Evolutionary conservation across 2,113 vertebrate species (phyloP).

Genomic region (Epinephelus moara): DNA sequence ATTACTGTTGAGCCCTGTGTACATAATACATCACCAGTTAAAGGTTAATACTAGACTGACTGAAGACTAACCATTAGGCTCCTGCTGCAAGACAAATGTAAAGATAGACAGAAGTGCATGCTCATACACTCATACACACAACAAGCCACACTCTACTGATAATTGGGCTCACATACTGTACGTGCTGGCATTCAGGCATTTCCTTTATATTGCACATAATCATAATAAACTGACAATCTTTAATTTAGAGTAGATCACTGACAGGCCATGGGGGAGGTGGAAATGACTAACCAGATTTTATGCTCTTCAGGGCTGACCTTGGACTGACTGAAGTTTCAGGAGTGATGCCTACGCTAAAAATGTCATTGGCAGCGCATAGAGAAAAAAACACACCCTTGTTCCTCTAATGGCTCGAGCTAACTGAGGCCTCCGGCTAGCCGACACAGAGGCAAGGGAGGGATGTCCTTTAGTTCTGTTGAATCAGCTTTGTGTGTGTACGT

Average conservation of each 20-base stretch:
- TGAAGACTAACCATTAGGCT: constrained; percentile 30
- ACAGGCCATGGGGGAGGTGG: constrained; percentile 12
- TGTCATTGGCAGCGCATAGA: constrained; percentile 39
- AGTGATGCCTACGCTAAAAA: constrained; percentile 46
- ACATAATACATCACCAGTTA: constrained; percentile 84
- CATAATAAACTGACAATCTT: background rate
- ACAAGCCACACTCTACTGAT: background rate
- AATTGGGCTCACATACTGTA: background rate
- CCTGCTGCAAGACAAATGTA: constrained; percentile 4
- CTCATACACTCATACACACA: background rate
- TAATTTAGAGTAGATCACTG: constrained; percentile 10
- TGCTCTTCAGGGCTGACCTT: constrained; percentile 69
- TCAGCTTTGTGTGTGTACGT: constrained; percentile 56
- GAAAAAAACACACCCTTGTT: constrained; percentile 40
- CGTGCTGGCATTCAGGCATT: background rate
- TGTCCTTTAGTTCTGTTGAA: constrained; percentile 58
- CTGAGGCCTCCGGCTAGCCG: constrained; percentile 18
- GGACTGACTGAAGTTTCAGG: constrained; percentile 43
- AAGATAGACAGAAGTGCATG: constrained; percentile 8
- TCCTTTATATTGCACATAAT: background rate
- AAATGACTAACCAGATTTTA: constrained; percentile 78
- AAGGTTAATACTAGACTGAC: constrained; percentile 80
- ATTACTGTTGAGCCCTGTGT: background rate
- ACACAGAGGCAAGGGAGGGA: constrained; percentile 31
- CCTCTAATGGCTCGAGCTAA: constrained; percentile 24